Evolutionary conservation across 2,888 invertebrate genomes (phyloP).

Genomic region (Argynnis bischoffii): DNA sequence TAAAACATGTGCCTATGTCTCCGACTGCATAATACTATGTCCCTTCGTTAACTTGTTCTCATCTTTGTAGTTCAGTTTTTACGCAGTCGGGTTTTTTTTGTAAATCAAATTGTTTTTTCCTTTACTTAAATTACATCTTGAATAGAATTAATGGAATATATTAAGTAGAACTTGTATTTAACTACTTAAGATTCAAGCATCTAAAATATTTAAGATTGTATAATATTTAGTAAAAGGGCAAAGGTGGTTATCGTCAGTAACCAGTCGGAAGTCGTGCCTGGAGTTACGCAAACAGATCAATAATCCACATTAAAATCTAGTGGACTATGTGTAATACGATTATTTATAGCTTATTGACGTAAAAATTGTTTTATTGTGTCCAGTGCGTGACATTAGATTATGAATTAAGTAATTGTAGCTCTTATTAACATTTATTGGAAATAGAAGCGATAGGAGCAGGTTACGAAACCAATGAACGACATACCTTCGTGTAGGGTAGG

Average conservation of each 20-base stretch:
- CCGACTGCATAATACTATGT: too few species aligned
- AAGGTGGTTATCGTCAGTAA: background rate
- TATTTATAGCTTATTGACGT: conserved; percentile 10
- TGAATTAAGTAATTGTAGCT: background rate
- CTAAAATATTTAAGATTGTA: too few species aligned
- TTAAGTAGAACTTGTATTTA: too few species aligned
- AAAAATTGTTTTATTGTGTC: conserved; percentile 4
- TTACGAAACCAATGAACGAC: too few species aligned
- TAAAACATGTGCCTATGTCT: too few species aligned
- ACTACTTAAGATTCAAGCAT: too few species aligned
- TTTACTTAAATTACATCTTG: background rate
- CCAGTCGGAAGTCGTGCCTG: background rate
- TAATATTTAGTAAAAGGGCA: background rate
- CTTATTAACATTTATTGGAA: background rate
- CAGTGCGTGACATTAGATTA: background rate
- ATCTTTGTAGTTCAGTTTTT: too few species aligned
- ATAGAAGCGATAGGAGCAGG: background rate
- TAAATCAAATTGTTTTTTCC: too few species aligned
- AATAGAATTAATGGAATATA: too few species aligned
- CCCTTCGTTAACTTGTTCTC: too few species aligned
- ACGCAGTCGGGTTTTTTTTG: too few species aligned
- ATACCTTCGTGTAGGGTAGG: too few species aligned
- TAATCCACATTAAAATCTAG: conserved; percentile 5
- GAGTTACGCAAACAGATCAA: conserved; percentile 20
- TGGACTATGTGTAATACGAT: background rate